phyloP scores from a whole-genome alignment of 2,797 vertebrate genomes.

The Gambelia wislizenii region DNA sequence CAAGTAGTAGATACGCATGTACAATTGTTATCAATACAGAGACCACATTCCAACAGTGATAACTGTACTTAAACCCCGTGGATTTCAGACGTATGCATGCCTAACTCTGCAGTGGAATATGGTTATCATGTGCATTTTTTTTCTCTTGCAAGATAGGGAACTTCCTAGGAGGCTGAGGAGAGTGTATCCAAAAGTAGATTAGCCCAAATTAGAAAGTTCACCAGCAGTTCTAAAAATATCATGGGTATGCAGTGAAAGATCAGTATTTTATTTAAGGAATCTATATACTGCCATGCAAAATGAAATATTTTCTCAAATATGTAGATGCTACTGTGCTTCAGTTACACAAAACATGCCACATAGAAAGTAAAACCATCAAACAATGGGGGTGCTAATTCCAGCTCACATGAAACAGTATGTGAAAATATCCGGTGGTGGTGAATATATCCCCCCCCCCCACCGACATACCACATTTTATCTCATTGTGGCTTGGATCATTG shows the following conservation, averaged over 20 bases:
- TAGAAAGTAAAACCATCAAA: background rate
- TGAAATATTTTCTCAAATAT: background rate
- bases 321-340: background rate
- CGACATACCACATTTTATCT: background rate
- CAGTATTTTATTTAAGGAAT: background rate
- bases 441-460: background rate
- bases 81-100: background rate
- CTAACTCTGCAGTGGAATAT: background rate
- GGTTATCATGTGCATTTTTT: too few species aligned
- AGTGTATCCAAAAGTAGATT: background rate
- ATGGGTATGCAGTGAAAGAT: background rate
- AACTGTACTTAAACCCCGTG: background rate
- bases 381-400: background rate
- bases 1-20: too few species aligned
- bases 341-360: background rate
- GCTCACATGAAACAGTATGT: background rate
- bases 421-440: background rate
- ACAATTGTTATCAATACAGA: background rate
- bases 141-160: background rate
- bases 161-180: background rate
- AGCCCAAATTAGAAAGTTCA: background rate
- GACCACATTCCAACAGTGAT: background rate
- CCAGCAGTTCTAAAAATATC: background rate
- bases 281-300: background rate
- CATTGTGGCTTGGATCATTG: background rate